Base-by-base conservation (phyloP, 2,888 invertebrate species). In the Torymus tubicola region DNA sequence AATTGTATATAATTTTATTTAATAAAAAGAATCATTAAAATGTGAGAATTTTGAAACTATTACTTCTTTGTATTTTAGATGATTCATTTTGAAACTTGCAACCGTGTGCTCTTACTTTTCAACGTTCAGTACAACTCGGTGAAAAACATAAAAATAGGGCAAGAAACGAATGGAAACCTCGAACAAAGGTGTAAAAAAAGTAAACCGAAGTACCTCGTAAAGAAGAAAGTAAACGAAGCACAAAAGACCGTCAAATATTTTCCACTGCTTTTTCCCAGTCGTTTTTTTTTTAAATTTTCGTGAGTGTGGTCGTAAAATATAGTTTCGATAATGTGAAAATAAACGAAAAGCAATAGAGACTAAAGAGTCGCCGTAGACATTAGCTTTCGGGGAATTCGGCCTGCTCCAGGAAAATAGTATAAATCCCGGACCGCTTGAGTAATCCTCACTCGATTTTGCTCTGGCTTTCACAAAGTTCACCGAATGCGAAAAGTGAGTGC, bases 181-280 rank as follows among this genome's bases (percentile, higher is more conserved):
- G 58, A 77, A 57, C 76, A 61, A 57, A 77, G 63, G 76, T 55
- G 21, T 63, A 68, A 75, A 69, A 69, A 75, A 58, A 58, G 8
- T 5, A n/a, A 67, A 50, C 13, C 14, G 24, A 53, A 61, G 76
- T 21, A 60, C 55, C 69, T 77, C 55, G 21, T 42, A 69, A 77
- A 77, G 65, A 58, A 65, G 52, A 24, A 55, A n/a, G 31, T 14
- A 61, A 76, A 61, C 61, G 53, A 68, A 53, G 76, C 64, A 57
- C 50, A 42, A 64, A 70, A 77, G 70, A 57, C n/a, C 57, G 57
- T 50, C 70, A 77, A 77, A 70, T 70, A 42, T 70, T 70, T 70
- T 70, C 64, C 57, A 12, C 21, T 13, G 2, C 31, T 65, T 18
- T 18, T 11, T 73, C 13, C 10, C 73, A 42, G 13, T 18, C 69